Evolutionary conservation across 2,888 invertebrate species (phyloP), one percentile per base, ranked within the genome.

Genomic region (Scaptomyza caliginosa): DNA sequence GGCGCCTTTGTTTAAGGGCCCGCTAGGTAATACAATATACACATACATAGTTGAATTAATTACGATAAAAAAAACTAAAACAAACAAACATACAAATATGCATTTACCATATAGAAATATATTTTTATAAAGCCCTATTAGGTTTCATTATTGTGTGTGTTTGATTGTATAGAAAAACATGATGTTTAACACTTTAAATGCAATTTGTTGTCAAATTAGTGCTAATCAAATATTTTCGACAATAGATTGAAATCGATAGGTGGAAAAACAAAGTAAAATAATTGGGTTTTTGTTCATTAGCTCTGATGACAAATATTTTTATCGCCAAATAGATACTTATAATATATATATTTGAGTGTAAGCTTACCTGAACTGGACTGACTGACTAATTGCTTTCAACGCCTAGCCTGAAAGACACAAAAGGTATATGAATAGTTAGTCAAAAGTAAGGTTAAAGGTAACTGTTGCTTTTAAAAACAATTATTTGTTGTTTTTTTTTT

Each of bases 1-100:
- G 80, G 81, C 65, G 67, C 78, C 67, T 82, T 82, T 81, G 87
- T 85, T 62, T 36, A 17, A 21, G 17, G 19, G 19, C 28, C 40
- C 56, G 26, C 59, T 56, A 58, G 60, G 30, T 36, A 23, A 19
- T 45, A 30, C 8, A 19, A 17, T 17, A 17, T 17, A 34, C 38
- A 40, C 1, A 28, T 36, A 26, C 59, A 23, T 34, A 8, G 34
- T 60, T 39, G 66, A 60, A 71, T 64, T 78, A 58, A 66, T 66
- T 64, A 60, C 55, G 54, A n/a, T n/a, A 46, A 65, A 58, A 48
- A 67, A 57, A 56, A 32, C 30, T 38, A 34, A 58, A 21, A 51
- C 30, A 34, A 16, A 32, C 16, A n/a, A n/a, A n/a, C n/a, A n/a
- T n/a, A 55, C 51, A 28, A 64, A 66, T 32, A 57, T 26, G 4